Percentiles rank a stretch among this genome's conserved stretches.
phyloP scores from a whole-genome alignment of 92 coral and sea anemone species.

The Zoanthus sansibaricus region DNA sequence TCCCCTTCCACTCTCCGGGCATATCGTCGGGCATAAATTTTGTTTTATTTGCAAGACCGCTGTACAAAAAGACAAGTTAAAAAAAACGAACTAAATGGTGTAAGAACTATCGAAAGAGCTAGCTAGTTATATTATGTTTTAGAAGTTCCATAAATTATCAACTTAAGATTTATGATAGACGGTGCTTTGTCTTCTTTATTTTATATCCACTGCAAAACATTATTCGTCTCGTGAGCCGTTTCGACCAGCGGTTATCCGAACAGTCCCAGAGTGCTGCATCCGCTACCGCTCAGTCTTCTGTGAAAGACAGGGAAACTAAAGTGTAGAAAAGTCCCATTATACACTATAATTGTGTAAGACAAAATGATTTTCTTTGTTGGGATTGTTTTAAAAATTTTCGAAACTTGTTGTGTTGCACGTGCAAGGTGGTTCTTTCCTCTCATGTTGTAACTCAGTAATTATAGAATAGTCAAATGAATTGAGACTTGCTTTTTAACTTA shows the following conservation, averaged over 20 bases:
- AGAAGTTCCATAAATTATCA: too few species aligned
- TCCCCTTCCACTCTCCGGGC: too few species aligned
- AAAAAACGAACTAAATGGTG: too few species aligned
- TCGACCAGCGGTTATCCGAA: slow-evolving; percentile 78
- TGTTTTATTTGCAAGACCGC: too few species aligned
- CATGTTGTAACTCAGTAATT: not conserved
- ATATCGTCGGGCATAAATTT: too few species aligned
- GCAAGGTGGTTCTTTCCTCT: slow-evolving; percentile 17
- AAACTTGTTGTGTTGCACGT: not conserved
- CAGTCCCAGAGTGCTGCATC: slow-evolving; percentile 6
- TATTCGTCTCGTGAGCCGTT: slow-evolving; percentile 80
- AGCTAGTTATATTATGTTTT: too few species aligned
- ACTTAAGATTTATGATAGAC: too few species aligned
- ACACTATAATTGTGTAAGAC: not conserved
- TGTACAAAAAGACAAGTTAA: too few species aligned
- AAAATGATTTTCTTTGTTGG: not conserved
- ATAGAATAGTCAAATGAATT: not conserved
- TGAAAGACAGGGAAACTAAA: slow-evolving; percentile 33
- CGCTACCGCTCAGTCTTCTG: slow-evolving; percentile 15
- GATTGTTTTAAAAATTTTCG: not conserved
- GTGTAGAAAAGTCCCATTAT: not conserved
- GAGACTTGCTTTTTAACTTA: not conserved
- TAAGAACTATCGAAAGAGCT: too few species aligned
- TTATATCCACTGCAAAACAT: slow-evolving; percentile 60
- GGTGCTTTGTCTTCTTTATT: too few species aligned